Base-by-base conservation (phyloP, 2,888 invertebrate genomes). In the Agrenia bidenticulata region DNA sequence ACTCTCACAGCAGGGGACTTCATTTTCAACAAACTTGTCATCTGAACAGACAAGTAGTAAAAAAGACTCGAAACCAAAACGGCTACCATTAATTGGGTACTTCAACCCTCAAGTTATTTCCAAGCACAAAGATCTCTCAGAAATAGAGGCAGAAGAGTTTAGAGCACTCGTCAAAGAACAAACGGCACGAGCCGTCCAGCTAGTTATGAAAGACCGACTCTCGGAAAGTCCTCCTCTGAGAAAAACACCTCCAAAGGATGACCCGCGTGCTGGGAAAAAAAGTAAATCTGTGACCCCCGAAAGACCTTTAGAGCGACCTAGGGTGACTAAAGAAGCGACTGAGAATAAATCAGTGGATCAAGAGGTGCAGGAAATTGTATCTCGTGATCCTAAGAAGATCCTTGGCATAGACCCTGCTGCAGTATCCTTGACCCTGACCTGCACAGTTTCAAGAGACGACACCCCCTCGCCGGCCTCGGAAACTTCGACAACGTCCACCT, bases 151-250 rank as follows among this genome's bases (percentile, higher is more conserved):
- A 11, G 67, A 67, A 42, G 67, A 67, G 61, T 64, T 67, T 32
- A 13, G 23, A 51, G 67, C 67, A 27, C 50, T 67, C 37, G 67
- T 67, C 27, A 67, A 64, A 39, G 64, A 67, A 24, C 67, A 67
- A 41, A 67, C 67, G 41, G 67, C 67, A 13, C 37, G 64, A 54
- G 67, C 67, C 53, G 67, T 67, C 57, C 60, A 50, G 57, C 54
- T 67, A 42, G 67, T 67, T 54, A 53, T 67, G 67, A 67, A 67
- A 41, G 67, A 67, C 61, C 60, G 67, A 42, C 24, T 51, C 23
- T 51, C 51, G 7, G 51, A 23, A 21, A 51, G 51, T 23, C 51
- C 51, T 7, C 51, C 51, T 4, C 5, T 13, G 45, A 45, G n/a
- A 5, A 45, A 45, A 19, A 9, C 45, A 15, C 45, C 45, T 15